phyloP scores from a whole-genome alignment of 2,797 vertebrate genomes.

The Apogon hyalosoma region DNA sequence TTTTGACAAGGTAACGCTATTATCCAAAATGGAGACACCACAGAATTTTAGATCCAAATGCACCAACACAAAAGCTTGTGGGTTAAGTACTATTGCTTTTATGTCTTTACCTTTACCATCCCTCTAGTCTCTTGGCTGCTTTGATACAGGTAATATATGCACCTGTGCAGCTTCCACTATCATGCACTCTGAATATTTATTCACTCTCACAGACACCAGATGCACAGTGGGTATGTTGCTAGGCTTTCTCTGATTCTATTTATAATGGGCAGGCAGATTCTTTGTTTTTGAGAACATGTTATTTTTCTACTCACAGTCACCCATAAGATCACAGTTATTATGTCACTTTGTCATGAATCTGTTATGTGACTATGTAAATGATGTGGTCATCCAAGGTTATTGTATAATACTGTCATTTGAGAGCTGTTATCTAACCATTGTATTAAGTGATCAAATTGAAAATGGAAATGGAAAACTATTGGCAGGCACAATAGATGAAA shows the following conservation, averaged over 20 bases:
- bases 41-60: slow-evolving; percentile 67
- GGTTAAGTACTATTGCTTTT: slow-evolving; percentile 81
- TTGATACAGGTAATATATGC: slow-evolving; percentile 85
- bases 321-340: slow-evolving; percentile 66
- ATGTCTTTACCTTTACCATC: slow-evolving; percentile 82
- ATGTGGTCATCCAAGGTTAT: slow-evolving; percentile 26
- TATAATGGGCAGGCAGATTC: slow-evolving; percentile 76
- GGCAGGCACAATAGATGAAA: slow-evolving; percentile 52
- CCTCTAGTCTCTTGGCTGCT: slow-evolving; percentile 76
- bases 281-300: slow-evolving; percentile 69
- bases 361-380: slow-evolving; percentile 55
- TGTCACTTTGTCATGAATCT: slow-evolving; percentile 63
- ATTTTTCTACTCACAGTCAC: slow-evolving; percentile 59
- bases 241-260: slow-evolving; percentile 81
- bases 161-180: slow-evolving; percentile 80
- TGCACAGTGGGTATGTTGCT: slow-evolving; percentile 81
- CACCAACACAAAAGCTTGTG: slow-evolving; percentile 72
- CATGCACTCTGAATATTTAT: slow-evolving; percentile 84
- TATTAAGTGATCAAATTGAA: slow-evolving; percentile 47
- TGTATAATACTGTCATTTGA: slow-evolving; percentile 51
- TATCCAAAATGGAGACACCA: slow-evolving; percentile 70
- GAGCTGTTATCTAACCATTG: slow-evolving; percentile 48
- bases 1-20: slow-evolving; percentile 69
- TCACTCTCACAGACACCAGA: slow-evolving; percentile 79
- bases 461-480: slow-evolving; percentile 42